phyloP scores from a whole-genome alignment of 1,140 invertebrate species.

The Choristoneura fumiferana region DNA sequence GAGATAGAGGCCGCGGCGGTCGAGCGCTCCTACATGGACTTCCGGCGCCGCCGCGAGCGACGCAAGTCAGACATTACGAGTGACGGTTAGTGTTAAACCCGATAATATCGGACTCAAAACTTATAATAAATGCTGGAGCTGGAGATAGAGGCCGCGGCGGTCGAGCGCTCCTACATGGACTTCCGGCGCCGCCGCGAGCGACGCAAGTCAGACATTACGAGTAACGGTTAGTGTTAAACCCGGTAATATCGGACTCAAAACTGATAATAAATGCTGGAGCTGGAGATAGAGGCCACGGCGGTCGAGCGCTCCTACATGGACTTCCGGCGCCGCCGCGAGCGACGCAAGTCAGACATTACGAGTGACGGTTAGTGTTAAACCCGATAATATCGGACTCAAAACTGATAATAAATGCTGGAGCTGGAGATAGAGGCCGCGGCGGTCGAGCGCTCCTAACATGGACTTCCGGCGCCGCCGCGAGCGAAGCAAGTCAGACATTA shows the following conservation, averaged over 20 bases:
- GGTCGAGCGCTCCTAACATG: conserved; percentile 57
- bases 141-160: conserved; percentile 65
- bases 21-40: conserved; percentile 56
- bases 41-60: conserved; percentile 21
- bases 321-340: conserved; percentile 30
- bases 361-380: too few species aligned
- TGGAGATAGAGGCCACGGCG: conserved; percentile 66
- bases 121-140: conserved; percentile 59
- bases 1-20: conserved; percentile 67
- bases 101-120: too few species aligned
- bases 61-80: too few species aligned
- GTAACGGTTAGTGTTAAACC: too few species aligned
- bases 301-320: conserved; percentile 58
- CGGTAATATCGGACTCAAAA: too few species aligned
- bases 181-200: conserved; percentile 28
- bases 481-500: too few species aligned
- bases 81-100: too few species aligned
- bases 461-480: conserved; percentile 35
- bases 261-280: too few species aligned
- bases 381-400: too few species aligned
- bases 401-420: too few species aligned
- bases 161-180: conserved; percentile 56
- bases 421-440: conserved; percentile 67
- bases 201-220: too few species aligned
- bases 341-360: too few species aligned